These are phyloP conservation scores for Sinosuthora webbiana DNA, from an alignment of 2,113 vertebrate species.

Conservation along the genomic window DNA sequence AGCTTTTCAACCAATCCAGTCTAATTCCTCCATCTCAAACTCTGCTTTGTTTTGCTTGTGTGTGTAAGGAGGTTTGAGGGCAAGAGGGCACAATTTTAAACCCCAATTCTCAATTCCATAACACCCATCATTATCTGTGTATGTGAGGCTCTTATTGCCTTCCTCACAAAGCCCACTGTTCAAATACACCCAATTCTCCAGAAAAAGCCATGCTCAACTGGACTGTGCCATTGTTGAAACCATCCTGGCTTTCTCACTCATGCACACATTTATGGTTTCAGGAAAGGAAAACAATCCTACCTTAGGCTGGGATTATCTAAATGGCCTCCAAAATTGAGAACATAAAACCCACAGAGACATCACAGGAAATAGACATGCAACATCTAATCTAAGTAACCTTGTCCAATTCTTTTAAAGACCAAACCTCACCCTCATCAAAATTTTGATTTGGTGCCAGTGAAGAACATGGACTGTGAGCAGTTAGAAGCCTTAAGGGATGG, in stretches of 20 bases:
- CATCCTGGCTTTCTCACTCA: background rate
- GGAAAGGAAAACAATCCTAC: background rate
- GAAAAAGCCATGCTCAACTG: background rate
- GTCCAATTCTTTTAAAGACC: background rate
- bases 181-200: conserved; percentile 38
- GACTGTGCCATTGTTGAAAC: background rate
- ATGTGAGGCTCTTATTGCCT: conserved; percentile 1
- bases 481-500: background rate
- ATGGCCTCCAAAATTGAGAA: background rate
- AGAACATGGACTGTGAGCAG: background rate
- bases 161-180: conserved; percentile 48
- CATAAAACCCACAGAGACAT: background rate
- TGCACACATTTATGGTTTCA: background rate
- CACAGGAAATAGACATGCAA: background rate
- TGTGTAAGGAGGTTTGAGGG: conserved; percentile 64
- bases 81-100: conserved; percentile 68
- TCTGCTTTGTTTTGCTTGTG: conserved; percentile 65
- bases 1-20: conserved; percentile 45
- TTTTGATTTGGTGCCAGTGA: background rate
- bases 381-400: background rate
- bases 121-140: conserved; percentile 66
- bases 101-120: conserved; percentile 49
- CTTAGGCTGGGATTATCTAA: background rate
- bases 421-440: background rate
- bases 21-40: conserved; percentile 55